phyloP scores from a whole-genome alignment of 1,140 invertebrate species.

The Drosophila gunungcola region DNA sequence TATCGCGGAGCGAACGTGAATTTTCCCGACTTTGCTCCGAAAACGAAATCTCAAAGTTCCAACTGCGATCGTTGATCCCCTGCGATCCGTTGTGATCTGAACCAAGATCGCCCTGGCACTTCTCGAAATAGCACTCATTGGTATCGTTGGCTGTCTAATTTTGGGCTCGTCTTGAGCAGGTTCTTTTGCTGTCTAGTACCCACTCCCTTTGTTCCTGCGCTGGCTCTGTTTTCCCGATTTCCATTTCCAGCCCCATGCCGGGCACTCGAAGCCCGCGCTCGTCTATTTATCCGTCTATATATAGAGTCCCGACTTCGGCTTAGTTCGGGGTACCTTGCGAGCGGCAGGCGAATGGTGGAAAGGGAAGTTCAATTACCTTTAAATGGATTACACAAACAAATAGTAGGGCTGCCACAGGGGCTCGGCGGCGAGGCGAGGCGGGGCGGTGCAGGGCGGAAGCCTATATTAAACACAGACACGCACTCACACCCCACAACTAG shows the following conservation, averaged over 20 bases:
- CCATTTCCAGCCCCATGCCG: constrained; percentile 9
- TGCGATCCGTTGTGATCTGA: background rate
- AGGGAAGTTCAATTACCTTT: constrained; percentile 79
- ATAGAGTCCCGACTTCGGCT: constrained; percentile 33
- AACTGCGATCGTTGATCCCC: constrained; percentile 7
- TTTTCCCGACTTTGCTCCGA: background rate
- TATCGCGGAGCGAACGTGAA: constrained; percentile 17
- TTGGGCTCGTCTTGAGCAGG: constrained; percentile 40
- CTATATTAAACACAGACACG: constrained; percentile 46
- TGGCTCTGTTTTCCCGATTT: constrained; percentile 18
- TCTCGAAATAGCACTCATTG: constrained; percentile 12
- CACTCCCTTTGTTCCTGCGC: background rate
- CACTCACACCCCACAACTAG: constrained; percentile 19
- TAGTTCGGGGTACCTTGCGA: constrained; percentile 2
- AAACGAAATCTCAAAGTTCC: constrained; percentile 2
- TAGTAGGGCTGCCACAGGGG: constrained; percentile 15
- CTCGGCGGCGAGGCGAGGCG: background rate
- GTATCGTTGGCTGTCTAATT: constrained; percentile 11
- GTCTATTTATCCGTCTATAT: constrained; percentile 34
- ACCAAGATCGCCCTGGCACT: constrained; percentile 9
- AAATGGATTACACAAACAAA: constrained; percentile 73
- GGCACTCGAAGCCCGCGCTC: constrained; percentile 11
- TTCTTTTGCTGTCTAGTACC: constrained; percentile 2
- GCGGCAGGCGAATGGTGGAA: constrained; percentile 11
- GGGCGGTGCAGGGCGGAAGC: constrained; percentile 24